A percentile compares a stretch with the other conserved stretches of the same genome.
Conservation (phyloP, 2,113 vertebrate species). For the Rhynchopsitta pachyrhyncha region DNA sequence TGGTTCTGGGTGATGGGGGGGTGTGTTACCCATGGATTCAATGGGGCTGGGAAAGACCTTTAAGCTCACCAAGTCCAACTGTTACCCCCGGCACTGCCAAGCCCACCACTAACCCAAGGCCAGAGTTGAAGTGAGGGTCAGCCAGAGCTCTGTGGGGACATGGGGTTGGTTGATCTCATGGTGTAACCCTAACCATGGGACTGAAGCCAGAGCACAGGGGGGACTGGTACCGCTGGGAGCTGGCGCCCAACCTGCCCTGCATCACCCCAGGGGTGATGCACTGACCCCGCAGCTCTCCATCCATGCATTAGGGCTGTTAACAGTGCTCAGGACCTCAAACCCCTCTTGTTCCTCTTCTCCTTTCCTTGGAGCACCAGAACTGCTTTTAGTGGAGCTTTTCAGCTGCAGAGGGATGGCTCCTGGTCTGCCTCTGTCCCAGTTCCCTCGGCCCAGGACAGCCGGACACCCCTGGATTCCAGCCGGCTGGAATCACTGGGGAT, state of each 20-base stretch:
- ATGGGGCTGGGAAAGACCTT: background rate
- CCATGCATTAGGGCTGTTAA: background rate
- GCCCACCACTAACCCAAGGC: background rate
- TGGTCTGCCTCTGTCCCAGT: background rate
- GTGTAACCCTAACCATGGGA: too few relatives aligned
- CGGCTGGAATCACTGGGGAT: slow-evolving; percentile 14
- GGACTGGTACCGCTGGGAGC: background rate
- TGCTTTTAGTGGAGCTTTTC: background rate
- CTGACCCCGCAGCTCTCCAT: background rate
- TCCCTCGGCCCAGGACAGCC: background rate
- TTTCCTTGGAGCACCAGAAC: rapidly evolving
- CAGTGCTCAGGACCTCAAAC: background rate
- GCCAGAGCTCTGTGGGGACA: background rate
- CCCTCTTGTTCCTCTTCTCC: background rate
- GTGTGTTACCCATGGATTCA: background rate
- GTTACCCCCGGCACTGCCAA: background rate
- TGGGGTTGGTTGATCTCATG: rapidly evolving
- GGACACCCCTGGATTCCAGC: background rate
- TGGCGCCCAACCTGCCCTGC: background rate
- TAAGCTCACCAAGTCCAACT: background rate
- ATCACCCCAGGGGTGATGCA: rapidly evolving
- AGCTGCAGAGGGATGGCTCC: background rate
- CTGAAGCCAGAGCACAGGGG: background rate
- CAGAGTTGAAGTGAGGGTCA: background rate
- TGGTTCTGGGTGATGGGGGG: background rate